Percentiles rank a stretch among this genome's conserved stretches.
These are phyloP conservation scores for Chamaea fasciata DNA, from an alignment of 2,113 vertebrate genomes.

Conservation along the genomic window DNA sequence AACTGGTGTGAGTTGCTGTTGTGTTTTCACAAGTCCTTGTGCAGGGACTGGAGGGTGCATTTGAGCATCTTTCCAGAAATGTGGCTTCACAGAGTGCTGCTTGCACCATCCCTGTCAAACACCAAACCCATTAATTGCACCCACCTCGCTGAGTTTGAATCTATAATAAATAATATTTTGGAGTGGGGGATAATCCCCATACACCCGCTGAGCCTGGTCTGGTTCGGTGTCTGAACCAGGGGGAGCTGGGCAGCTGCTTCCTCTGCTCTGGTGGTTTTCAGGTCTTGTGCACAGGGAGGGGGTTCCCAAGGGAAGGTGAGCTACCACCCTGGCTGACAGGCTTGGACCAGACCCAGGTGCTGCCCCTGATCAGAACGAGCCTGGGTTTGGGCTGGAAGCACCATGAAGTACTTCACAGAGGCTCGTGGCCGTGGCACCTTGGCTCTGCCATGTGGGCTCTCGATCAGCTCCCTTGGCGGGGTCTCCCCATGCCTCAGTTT, in stretches of 20 bases:
- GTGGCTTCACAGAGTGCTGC: neutral
- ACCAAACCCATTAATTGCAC: neutral
- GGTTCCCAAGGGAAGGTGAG: neutral
- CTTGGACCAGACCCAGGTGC: neutral
- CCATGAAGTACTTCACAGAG: neutral
- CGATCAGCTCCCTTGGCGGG: accelerated
- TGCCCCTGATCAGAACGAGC: neutral
- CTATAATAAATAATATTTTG: neutral
- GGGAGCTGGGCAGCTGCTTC: neutral
- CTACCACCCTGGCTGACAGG: accelerated
- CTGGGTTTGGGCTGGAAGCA: neutral
- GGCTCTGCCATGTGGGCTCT: neutral
- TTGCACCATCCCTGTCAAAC: neutral
- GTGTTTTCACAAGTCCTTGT: neutral
- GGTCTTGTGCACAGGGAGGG: neutral
- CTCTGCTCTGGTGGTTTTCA: neutral
- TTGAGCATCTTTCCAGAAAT: neutral
- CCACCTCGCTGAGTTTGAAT: neutral
- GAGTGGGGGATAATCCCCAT: neutral
- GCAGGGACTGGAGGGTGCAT: neutral
- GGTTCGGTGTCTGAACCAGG: neutral
- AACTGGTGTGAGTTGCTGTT: neutral
- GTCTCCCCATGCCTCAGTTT: neutral
- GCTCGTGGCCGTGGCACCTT: neutral
- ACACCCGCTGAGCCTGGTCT: neutral